These are phyloP conservation scores for Tetragnatha versicolor DNA, from an alignment of 1,140 invertebrate genomes.

Conservation along the genomic window DNA sequence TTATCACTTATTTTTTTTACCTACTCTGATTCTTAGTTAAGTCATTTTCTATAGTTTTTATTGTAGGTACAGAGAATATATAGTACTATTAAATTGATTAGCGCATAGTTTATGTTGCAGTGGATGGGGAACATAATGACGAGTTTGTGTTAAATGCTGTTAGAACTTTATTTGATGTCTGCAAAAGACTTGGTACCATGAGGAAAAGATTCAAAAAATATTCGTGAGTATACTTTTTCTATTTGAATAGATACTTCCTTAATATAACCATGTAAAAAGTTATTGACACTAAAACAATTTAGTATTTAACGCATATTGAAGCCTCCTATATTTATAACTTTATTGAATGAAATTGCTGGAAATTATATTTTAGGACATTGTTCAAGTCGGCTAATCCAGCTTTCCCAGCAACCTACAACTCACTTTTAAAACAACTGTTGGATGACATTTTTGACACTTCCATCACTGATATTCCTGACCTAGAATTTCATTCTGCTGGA, in stretches of 20 bases:
- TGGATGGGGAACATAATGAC: slow-evolving; percentile 32
- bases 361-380: slow-evolving; percentile 59
- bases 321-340: too few species aligned
- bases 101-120: background rate
- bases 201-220: slow-evolving; percentile 37
- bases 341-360: too few species aligned
- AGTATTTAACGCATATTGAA: too few species aligned
- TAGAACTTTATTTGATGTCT: slow-evolving; percentile 32
- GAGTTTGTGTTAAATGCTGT: slow-evolving; percentile 36
- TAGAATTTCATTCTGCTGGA: slow-evolving; percentile 63
- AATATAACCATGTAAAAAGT: too few species aligned
- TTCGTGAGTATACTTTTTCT: background rate
- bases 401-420: slow-evolving; percentile 59
- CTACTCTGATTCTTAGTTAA: too few species aligned
- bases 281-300: too few species aligned
- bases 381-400: slow-evolving; percentile 59
- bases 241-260: too few species aligned
- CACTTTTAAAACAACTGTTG: slow-evolving; percentile 62
- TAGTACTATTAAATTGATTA: too few species aligned
- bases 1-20: too few species aligned
- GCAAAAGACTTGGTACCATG: slow-evolving; percentile 21
- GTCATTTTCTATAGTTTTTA: too few species aligned
- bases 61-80: too few species aligned
- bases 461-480: slow-evolving; percentile 62
- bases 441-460: slow-evolving; percentile 62